phyloP scores from a whole-genome alignment of 2,888 invertebrate genomes.

The Syritta pipiens region DNA sequence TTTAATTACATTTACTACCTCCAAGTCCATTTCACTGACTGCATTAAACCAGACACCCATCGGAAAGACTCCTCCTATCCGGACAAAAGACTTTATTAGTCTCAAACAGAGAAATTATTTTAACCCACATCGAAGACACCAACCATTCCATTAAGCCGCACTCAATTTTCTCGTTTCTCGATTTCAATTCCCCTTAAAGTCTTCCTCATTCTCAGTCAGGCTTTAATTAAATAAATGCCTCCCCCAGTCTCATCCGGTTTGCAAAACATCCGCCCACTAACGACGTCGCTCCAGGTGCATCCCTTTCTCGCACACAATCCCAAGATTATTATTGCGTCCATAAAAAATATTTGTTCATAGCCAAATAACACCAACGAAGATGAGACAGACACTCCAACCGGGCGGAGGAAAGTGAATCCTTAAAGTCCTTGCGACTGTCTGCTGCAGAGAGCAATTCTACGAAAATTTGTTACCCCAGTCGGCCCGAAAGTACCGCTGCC shows the following conservation, averaged over 20 bases:
- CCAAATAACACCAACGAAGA: slow-evolving; percentile 22
- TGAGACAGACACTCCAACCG: too few relatives aligned
- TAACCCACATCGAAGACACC: too few relatives aligned
- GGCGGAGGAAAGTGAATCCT: slow-evolving; percentile 51
- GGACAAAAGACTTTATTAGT: too few relatives aligned
- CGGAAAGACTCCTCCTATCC: too few relatives aligned
- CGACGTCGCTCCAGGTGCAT: neutral
- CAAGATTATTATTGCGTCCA: slow-evolving; percentile 61
- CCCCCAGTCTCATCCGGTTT: slow-evolving; percentile 4
- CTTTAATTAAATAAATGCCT: slow-evolving; percentile 47
- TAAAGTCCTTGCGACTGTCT: slow-evolving; percentile 55
- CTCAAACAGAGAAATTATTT: too few relatives aligned
- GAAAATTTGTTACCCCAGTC: slow-evolving; percentile 51
- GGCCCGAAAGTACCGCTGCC: too few relatives aligned
- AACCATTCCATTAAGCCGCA: too few relatives aligned
- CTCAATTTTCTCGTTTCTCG: too few relatives aligned
- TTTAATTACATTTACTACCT: too few relatives aligned
- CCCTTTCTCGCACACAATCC: slow-evolving; percentile 62
- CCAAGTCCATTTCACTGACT: too few relatives aligned
- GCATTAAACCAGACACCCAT: too few relatives aligned
- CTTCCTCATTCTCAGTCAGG: neutral
- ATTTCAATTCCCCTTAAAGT: too few relatives aligned
- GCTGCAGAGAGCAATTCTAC: slow-evolving; percentile 37
- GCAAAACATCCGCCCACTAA: neutral
- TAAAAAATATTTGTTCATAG: slow-evolving; percentile 59